These are phyloP conservation scores for Falcunculus frontatus DNA, from an alignment of 2,113 vertebrate genomes.

Conservation along the genomic window DNA sequence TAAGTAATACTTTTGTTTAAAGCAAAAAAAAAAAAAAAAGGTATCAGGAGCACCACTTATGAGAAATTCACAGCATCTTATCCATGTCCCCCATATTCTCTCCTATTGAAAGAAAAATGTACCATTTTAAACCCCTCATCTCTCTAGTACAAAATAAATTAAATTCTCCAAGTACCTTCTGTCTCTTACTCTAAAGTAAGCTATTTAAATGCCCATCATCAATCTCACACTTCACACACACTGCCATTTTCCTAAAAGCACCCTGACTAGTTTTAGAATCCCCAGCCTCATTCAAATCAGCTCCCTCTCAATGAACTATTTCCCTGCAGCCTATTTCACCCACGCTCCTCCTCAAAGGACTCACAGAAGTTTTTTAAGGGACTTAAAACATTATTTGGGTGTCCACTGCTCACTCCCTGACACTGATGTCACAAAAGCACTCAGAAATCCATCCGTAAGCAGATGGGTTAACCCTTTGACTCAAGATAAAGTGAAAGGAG, in stretches of 20 bases:
- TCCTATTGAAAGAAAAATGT: not conserved
- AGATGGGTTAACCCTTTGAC: not conserved
- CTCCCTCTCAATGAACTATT: not conserved
- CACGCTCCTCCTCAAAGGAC: not conserved
- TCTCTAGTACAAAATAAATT: not conserved
- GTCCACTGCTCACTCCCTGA: not conserved
- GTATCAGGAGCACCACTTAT: not conserved
- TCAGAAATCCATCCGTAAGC: not conserved
- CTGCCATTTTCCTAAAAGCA: not conserved
- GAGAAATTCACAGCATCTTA: not conserved
- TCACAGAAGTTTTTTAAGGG: not conserved
- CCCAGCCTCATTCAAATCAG: not conserved
- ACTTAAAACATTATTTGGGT: not conserved
- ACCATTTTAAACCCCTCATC: not conserved
- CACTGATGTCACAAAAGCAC: not conserved
- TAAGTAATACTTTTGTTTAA: constrained; percentile 28
- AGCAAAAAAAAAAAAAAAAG: not conserved
- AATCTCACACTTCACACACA: not conserved
- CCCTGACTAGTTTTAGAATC: not conserved
- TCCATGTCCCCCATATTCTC: not conserved
- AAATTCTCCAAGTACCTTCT: not conserved
- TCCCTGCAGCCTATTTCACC: not conserved
- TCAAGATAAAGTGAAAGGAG: not conserved
- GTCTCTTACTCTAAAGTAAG: not conserved
- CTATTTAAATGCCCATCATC: not conserved